Evolutionary conservation across 2,888 invertebrate species (phyloP).

Genomic region (Nemapogon koenigi): DNA sequence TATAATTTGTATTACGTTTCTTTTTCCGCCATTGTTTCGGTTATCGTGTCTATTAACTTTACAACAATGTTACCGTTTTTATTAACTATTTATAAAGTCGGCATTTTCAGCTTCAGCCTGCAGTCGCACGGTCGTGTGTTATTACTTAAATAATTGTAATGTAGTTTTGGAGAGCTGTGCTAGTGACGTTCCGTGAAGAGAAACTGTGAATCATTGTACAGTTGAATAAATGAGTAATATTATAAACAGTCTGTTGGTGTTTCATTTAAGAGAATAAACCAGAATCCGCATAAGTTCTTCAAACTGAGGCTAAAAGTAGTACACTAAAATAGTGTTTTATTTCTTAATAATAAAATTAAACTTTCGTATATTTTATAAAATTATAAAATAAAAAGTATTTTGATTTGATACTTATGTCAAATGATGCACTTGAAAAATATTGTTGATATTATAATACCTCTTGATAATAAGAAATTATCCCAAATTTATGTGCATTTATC

Average conservation of each 20-base stretch:
- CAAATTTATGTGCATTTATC: too few species aligned
- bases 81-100: constrained; percentile 5
- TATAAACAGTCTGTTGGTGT: constrained; percentile 10
- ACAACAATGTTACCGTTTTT: constrained; percentile 19
- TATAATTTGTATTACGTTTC: constrained; percentile 38
- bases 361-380: too few species aligned
- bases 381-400: too few species aligned
- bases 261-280: too few species aligned
- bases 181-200: constrained; percentile 46
- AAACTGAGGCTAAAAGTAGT: too few species aligned
- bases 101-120: constrained; percentile 12
- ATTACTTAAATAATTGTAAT: constrained; percentile 27
- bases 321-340: too few species aligned
- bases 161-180: constrained; percentile 31
- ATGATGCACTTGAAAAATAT: too few species aligned
- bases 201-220: constrained; percentile 58
- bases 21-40: constrained; percentile 23
- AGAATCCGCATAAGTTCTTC: too few species aligned
- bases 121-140: constrained; percentile 35
- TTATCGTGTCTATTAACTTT: constrained; percentile 1
- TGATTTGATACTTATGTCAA: too few species aligned
- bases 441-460: too few species aligned
- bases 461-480: too few species aligned
- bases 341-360: too few species aligned
- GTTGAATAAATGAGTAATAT: constrained; percentile 60